Evolutionary conservation across 2,113 vertebrate genomes (phyloP).

Genomic region (Tetrao urogallus): DNA sequence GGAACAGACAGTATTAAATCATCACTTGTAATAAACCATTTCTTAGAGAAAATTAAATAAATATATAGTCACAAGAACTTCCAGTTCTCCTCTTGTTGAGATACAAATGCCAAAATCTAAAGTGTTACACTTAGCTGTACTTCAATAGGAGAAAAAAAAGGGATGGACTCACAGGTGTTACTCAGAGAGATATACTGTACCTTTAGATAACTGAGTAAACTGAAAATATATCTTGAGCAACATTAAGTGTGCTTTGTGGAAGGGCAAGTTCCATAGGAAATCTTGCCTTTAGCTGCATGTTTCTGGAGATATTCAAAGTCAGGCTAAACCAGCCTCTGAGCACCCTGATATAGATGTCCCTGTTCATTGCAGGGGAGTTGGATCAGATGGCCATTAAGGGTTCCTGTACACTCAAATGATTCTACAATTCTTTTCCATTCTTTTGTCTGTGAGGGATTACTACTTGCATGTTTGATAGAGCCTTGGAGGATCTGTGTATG

Average conservation of each 20-base stretch:
- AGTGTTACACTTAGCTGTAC: neutral
- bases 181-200: conserved; percentile 30
- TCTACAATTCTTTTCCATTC: too few species aligned
- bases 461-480: neutral
- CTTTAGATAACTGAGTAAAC: conserved; percentile 18
- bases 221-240: neutral
- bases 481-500: neutral
- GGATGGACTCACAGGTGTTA: neutral
- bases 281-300: neutral
- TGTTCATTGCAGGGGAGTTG: too few species aligned
- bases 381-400: too few species aligned
- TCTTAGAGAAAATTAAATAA: neutral
- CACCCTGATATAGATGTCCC: too few species aligned
- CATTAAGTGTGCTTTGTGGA: neutral
- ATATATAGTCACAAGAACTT: neutral
- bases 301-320: neutral
- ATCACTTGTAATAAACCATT: neutral
- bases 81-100: neutral
- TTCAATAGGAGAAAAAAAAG: neutral
- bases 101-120: neutral
- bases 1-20: neutral
- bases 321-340: neutral
- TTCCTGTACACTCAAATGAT: too few species aligned
- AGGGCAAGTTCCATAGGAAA: neutral
- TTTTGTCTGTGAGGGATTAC: neutral